phyloP scores from a whole-genome alignment of 2,797 vertebrate genomes.

The Centropyge bicolor region DNA sequence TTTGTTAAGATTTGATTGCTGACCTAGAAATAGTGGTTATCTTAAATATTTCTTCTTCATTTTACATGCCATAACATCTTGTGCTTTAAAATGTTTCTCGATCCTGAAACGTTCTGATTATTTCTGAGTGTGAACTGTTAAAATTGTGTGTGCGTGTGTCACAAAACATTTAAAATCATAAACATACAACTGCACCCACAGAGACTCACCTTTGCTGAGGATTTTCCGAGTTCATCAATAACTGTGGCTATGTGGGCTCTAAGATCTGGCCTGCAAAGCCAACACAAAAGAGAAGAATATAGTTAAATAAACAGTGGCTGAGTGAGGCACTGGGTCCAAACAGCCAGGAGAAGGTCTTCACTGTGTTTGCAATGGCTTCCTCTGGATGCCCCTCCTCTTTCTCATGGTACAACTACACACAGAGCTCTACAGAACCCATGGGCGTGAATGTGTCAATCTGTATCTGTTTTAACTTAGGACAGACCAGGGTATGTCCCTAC shows the following conservation, averaged over 20 bases:
- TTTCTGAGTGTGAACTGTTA: no score
- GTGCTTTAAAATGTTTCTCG: no score
- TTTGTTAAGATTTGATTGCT: no score
- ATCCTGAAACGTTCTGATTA: no score
- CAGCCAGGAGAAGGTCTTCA: background rate
- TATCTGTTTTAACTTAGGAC: background rate
- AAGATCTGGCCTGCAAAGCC: constrained; percentile 85
- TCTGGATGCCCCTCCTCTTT: background rate
- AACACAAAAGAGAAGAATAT: constrained; percentile 14
- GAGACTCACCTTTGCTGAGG: constrained; percentile 89
- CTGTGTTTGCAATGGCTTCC: background rate
- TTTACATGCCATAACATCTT: no score
- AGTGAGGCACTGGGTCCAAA: background rate
- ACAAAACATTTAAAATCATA: background rate
- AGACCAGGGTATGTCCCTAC: background rate
- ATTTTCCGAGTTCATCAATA: constrained; percentile 91
- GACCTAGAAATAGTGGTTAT: no score
- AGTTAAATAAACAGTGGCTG: background rate
- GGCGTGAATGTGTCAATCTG: background rate
- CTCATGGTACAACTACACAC: background rate
- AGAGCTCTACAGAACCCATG: background rate
- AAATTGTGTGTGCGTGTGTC: no score
- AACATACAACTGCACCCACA: background rate
- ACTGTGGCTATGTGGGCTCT: constrained; percentile 87
- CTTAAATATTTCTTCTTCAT: no score